Evolutionary conservation across 2,888 invertebrate genomes (phyloP).

Genomic region (Drosophila gaucha): DNA sequence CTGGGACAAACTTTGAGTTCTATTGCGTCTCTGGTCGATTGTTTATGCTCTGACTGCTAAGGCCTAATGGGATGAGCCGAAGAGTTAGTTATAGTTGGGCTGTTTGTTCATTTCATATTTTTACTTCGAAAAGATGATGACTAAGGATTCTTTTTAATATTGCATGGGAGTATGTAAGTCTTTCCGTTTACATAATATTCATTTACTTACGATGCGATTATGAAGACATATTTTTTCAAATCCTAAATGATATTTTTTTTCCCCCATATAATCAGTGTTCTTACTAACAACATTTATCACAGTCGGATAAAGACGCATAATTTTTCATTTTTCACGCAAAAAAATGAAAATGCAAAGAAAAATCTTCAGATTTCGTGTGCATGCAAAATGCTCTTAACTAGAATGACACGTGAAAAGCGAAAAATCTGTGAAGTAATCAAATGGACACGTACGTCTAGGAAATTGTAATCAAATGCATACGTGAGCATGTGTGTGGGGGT

Average conservation of each 20-base stretch:
- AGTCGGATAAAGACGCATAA: slow-evolving; percentile 30
- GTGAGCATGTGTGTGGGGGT: slow-evolving; percentile 28
- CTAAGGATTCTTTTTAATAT: not conserved
- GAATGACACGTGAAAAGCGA: slow-evolving; percentile 74
- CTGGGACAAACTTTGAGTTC: slow-evolving; percentile 30
- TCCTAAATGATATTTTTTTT: not conserved
- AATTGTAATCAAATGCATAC: slow-evolving; percentile 37
- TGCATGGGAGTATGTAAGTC: not conserved
- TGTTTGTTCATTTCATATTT: slow-evolving; percentile 31
- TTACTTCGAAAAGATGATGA: not conserved
- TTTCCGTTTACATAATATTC: not conserved
- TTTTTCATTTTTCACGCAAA: slow-evolving; percentile 44
- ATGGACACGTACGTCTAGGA: slow-evolving; percentile 68
- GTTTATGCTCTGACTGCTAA: slow-evolving; percentile 18
- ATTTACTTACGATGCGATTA: not conserved
- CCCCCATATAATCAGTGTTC: not conserved
- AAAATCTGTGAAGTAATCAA: slow-evolving; percentile 76
- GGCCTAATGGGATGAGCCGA: slow-evolving; percentile 47
- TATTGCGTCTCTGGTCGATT: slow-evolving; percentile 2
- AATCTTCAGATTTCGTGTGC: slow-evolving; percentile 63
- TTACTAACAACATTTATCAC: slow-evolving; percentile 11
- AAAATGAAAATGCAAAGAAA: slow-evolving; percentile 25
- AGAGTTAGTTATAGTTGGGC: slow-evolving; percentile 28
- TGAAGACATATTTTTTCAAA: not conserved
- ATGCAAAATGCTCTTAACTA: slow-evolving; percentile 79